phyloP scores from a whole-genome alignment of 2,888 invertebrate genomes.

The Clistopyga incitator region DNA sequence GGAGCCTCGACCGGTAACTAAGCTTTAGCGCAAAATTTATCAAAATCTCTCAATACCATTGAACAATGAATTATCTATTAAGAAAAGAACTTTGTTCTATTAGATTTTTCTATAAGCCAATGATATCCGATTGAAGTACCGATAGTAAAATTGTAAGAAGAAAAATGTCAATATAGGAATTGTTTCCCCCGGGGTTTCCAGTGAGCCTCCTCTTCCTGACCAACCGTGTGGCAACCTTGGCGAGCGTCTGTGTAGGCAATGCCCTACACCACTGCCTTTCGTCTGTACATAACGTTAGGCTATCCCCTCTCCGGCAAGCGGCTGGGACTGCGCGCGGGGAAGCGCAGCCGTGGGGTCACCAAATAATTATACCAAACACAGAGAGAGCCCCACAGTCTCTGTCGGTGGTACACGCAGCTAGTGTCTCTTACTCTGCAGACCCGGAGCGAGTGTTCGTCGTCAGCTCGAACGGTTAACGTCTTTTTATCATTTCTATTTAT shows the following conservation, averaged over 20 bases:
- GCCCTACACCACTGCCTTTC: constrained; percentile 26
- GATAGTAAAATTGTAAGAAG: background rate
- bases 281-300: constrained; percentile 15
- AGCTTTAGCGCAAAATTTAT: background rate
- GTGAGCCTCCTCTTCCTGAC: constrained; percentile 26
- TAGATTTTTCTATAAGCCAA: background rate
- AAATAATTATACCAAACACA: constrained; percentile 70
- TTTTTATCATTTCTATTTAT: constrained; percentile 12
- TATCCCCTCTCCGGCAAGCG: constrained; percentile 51
- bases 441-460: constrained; percentile 1
- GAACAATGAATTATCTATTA: background rate
- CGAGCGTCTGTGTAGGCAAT: constrained; percentile 24
- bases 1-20: background rate
- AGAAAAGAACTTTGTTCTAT: background rate
- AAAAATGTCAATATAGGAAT: constrained; percentile 2
- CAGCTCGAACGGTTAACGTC: background rate
- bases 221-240: constrained; percentile 56
- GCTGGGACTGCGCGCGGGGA: constrained; percentile 60
- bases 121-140: background rate
- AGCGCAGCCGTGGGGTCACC: constrained; percentile 67
- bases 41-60: background rate
- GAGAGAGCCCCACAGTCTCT: constrained; percentile 56
- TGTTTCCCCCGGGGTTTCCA: background rate
- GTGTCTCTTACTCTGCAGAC: constrained; percentile 38
- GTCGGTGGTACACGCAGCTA: constrained; percentile 56